Evolutionary conservation across 1,140 invertebrate genomes (phyloP), one percentile per base, ranked within the genome.

Genomic region (Drosophila arawakana): DNA sequence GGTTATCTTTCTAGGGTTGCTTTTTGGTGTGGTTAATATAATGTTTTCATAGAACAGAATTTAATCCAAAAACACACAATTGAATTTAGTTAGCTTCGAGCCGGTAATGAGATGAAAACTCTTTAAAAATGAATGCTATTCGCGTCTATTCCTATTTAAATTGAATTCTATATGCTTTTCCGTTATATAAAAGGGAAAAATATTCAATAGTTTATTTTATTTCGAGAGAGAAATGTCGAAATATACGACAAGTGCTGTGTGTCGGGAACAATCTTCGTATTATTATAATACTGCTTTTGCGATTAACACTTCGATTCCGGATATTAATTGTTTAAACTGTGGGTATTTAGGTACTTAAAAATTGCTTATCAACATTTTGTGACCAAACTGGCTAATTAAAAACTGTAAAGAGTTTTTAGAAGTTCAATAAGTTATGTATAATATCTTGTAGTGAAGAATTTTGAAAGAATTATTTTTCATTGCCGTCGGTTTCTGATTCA

Each of bases 241-340:
- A 46, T 75, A 75, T 71, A 37, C 46, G n/a, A 35, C 50, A 41
- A 71, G 25, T 71, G 35, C 25, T 39, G 44, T 54, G 46, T 75
- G 67, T 11, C 52, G 52, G 7, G 73, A 75, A 41, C 15, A 62
- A 13, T 13, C 43, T 44, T 44, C 62, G 25, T 75, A 54, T 47
- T 73, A 71, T 65, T 75, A 58, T 39, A 75, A 59, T 54, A 10
- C 39, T 44, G 43, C 21, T 11, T 75, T 71, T 55, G 2, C 35
- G 10, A 61, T 43, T 55, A 75, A 58, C 8, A 15, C 67, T 10
- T 50, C 52, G 7, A 61, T 63, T 34, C 50, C 58, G 52, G 73
- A 75, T 60, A 52, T 75, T n/a, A 75, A 65, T 63, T 37, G 18
- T 3, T 59, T 65, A 41, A 57, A 62, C 41, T 75, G 73, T 75